phyloP scores from a whole-genome alignment of 64 coral and sea anemone genomes.

The Hydrozoanthus tunicans region DNA sequence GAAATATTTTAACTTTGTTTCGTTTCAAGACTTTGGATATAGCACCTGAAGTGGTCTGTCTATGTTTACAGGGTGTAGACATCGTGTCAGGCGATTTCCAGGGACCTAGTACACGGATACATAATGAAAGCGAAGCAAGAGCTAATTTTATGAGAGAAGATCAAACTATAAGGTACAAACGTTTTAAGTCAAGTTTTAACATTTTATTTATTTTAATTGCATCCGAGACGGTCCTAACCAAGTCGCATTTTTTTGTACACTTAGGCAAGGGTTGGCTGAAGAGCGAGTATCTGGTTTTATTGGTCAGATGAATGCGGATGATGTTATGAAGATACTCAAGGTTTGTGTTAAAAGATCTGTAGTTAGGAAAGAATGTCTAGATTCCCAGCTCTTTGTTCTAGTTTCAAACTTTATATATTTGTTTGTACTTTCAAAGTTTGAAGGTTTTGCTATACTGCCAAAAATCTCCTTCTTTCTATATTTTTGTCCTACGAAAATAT shows the following conservation, averaged over 20 bases:
- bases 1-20: no score
- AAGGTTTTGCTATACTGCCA: no score
- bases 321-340: slow-evolving; percentile 92
- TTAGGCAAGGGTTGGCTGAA: slow-evolving; percentile 62
- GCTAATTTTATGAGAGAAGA: slow-evolving; percentile 92
- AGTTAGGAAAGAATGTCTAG: no score
- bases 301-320: slow-evolving; percentile 83
- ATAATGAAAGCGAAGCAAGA: slow-evolving; percentile 92
- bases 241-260: slow-evolving; percentile 28
- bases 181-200: not conserved
- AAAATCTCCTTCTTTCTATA: no score
- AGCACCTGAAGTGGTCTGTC: not conserved
- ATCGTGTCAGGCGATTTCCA: slow-evolving; percentile 88
- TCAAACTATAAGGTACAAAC: slow-evolving; percentile 63
- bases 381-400: no score
- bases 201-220: not conserved
- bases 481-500: no score
- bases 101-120: slow-evolving; percentile 85
- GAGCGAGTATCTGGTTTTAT: slow-evolving; percentile 74
- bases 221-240: not conserved
- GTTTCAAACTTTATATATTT: no score
- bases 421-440: no score
- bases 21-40: no score
- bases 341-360: slow-evolving; percentile 19
- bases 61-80: slow-evolving; percentile 83